Evolutionary conservation across 2,113 vertebrate species (phyloP).

Genomic region (Chinchilla lanigera): DNA sequence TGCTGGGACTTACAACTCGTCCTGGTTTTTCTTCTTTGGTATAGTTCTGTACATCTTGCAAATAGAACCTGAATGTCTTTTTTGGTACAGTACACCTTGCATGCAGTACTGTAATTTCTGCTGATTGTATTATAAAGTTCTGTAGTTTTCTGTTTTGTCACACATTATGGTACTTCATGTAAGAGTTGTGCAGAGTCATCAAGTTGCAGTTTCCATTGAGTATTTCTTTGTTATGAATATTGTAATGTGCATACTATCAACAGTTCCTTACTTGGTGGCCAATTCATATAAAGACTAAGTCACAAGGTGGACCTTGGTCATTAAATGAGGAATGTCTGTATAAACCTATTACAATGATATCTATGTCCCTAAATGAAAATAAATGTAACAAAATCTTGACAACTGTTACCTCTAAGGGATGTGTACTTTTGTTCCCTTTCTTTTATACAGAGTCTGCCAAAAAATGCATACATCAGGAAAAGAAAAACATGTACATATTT

Average conservation of each 20-base stretch:
- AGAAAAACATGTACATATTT: not conserved
- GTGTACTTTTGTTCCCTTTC: not conserved
- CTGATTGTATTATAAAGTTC: not conserved
- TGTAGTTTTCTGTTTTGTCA: not conserved
- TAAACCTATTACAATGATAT: not conserved
- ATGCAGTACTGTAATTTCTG: not conserved
- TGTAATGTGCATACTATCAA: not conserved
- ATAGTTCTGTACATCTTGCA: not conserved
- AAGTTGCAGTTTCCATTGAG: not conserved
- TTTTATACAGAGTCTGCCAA: not conserved
- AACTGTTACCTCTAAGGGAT: not conserved
- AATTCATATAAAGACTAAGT: not conserved
- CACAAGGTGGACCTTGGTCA: not conserved
- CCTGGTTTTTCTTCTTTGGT: not conserved
- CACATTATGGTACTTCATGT: not conserved
- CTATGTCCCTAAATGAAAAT: not conserved
- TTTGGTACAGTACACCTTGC: not conserved
- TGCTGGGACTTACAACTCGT: not conserved
- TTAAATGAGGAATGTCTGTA: not conserved
- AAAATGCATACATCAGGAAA: not conserved
- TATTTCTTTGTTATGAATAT: not conserved
- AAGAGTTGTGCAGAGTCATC: not conserved
- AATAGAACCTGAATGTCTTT: not conserved
- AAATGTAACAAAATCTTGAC: not conserved
- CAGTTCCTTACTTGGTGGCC: not conserved